Percentiles rank a stretch among this genome's conserved stretches.
phyloP scores from a whole-genome alignment of 2,797 vertebrate species.

The Limnodromus scolopaceus region DNA sequence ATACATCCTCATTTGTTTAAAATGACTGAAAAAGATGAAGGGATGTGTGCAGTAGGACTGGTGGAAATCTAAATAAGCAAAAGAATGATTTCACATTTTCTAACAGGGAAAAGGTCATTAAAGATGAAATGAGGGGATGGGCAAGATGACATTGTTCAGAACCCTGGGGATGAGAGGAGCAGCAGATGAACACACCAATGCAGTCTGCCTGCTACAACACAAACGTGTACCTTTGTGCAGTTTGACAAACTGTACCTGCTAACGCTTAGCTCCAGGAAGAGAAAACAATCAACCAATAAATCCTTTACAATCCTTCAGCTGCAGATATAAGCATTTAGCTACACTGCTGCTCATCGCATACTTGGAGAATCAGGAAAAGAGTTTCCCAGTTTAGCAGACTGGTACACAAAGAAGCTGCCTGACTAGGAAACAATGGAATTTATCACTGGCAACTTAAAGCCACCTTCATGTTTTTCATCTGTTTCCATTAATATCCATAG shows the following conservation, averaged over 20 bases:
- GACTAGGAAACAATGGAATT: not conserved
- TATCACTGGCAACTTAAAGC: conserved; percentile 6
- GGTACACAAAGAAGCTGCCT: not conserved
- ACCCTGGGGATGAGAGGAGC: not conserved
- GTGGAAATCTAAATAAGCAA: not conserved
- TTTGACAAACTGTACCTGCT: conserved; percentile 7
- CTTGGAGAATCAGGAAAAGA: not conserved
- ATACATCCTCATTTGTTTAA: not conserved
- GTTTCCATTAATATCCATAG: conserved; percentile 44
- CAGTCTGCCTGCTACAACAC: not conserved
- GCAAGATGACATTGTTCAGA: not conserved
- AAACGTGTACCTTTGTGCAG: not conserved
- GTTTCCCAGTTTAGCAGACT: not conserved
- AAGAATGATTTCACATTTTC: not conserved
- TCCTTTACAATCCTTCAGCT: not conserved
- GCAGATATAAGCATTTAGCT: not conserved
- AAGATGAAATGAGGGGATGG: not conserved
- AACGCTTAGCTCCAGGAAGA: not conserved
- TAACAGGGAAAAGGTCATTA: not conserved
- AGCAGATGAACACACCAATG: not conserved
- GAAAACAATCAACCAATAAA: conserved; percentile 10
- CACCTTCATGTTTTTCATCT: conserved; percentile 42
- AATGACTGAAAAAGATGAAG: not conserved
- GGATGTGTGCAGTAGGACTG: not conserved
- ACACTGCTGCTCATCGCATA: not conserved